These are phyloP conservation scores for Oreotrochilus melanogaster DNA, from an alignment of 2,113 vertebrate genomes.

Conservation along the genomic window DNA sequence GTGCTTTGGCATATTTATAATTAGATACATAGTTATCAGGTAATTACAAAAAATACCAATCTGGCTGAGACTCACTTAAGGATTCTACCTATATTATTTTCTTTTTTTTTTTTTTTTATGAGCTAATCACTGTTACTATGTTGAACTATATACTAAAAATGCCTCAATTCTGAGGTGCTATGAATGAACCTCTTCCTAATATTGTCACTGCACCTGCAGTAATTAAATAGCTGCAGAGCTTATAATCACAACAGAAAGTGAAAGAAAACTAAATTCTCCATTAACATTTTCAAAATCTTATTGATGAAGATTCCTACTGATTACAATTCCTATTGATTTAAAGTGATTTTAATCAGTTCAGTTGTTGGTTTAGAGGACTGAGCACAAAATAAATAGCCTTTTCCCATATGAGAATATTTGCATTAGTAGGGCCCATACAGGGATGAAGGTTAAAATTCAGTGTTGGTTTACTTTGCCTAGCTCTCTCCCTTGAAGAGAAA, in stretches of 20 bases:
- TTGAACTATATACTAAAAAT: neutral
- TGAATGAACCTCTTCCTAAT: constrained; percentile 8
- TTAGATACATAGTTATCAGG: neutral
- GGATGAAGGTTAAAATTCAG: neutral
- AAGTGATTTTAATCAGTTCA: constrained; percentile 36
- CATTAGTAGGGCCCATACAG: neutral
- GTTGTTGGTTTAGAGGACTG: constrained; percentile 31
- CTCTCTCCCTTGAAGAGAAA: neutral
- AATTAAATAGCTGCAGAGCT: constrained; percentile 26
- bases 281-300: constrained; percentile 22
- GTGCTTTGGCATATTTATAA: constrained; percentile 13
- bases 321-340: constrained; percentile 38
- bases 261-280: neutral
- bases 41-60: neutral
- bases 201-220: neutral
- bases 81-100: neutral
- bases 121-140: neutral
- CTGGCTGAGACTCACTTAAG: neutral
- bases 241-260: constrained; percentile 19
- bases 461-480: neutral
- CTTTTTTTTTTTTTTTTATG: neutral
- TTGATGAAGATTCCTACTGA: constrained; percentile 25
- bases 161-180: neutral
- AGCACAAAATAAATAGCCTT: constrained; percentile 41
- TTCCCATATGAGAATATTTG: constrained; percentile 25